Evolutionary conservation across 2,797 vertebrate species (phyloP).

Genomic region (Pteronotus mesoamericanus): DNA sequence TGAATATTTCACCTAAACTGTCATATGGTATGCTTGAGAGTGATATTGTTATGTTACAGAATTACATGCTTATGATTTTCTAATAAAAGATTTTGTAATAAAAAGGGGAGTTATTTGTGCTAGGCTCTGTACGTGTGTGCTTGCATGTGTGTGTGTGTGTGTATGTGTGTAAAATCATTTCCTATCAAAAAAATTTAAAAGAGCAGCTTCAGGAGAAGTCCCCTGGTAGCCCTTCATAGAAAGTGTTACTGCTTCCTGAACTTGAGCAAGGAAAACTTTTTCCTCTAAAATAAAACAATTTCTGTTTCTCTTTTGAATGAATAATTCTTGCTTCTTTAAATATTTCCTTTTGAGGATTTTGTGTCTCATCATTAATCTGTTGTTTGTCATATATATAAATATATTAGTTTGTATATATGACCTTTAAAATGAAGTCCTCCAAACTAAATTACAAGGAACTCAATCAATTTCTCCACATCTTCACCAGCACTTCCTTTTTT

Average conservation of each 20-base stretch:
- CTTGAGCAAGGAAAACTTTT: background rate
- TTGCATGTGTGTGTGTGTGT: too few relatives aligned
- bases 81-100: too few relatives aligned
- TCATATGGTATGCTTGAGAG: too few relatives aligned
- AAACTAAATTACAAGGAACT: background rate
- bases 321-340: background rate
- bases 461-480: background rate
- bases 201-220: background rate
- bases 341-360: background rate
- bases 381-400: background rate
- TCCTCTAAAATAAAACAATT: background rate
- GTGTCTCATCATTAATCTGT: background rate
- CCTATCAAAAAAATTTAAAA: background rate
- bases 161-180: background rate
- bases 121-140: too few relatives aligned
- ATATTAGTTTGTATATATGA: background rate
- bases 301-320: background rate
- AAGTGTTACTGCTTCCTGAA: background rate
- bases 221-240: background rate
- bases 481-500: background rate
- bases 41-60: too few relatives aligned
- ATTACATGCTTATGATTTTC: too few relatives aligned
- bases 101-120: too few relatives aligned
- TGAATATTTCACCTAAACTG: too few relatives aligned
- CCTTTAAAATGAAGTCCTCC: background rate